phyloP scores from a whole-genome alignment of 2,888 invertebrate species.

The Leptinotarsa juncta region DNA sequence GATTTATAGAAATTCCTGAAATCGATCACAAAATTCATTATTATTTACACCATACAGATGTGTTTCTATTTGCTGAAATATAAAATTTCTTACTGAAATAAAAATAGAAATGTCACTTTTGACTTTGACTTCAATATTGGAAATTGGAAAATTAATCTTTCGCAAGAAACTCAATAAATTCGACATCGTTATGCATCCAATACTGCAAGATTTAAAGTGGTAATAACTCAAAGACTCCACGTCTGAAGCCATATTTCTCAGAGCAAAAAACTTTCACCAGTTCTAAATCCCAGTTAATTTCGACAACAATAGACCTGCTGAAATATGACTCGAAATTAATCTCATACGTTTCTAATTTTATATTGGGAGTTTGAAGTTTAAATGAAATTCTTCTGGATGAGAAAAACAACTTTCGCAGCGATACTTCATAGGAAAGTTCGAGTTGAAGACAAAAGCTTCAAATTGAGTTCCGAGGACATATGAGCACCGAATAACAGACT shows the following conservation, averaged over 20 bases:
- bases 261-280: slow-evolving; percentile 16
- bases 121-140: neutral
- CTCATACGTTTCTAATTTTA: slow-evolving; percentile 15
- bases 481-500: neutral
- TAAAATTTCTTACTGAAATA: too few species aligned
- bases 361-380: slow-evolving; percentile 23
- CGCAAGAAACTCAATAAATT: slow-evolving; percentile 3
- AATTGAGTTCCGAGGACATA: neutral
- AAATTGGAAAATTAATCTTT: slow-evolving; percentile 1
- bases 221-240: slow-evolving; percentile 2
- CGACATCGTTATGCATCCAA: slow-evolving; percentile 13
- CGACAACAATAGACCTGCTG: slow-evolving; percentile 19
- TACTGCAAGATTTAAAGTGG: slow-evolving; percentile 17
- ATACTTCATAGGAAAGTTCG: slow-evolving; percentile 22
- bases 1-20: too few species aligned
- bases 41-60: too few species aligned
- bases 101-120: neutral
- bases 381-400: slow-evolving; percentile 19
- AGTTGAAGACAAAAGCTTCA: neutral
- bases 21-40: too few species aligned
- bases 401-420: slow-evolving; percentile 14
- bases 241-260: slow-evolving; percentile 2
- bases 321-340: slow-evolving; percentile 20
- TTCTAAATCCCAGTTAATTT: slow-evolving; percentile 20
- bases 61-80: too few species aligned